Conservation (phyloP, 2,113 vertebrate species). For the Heloderma charlesbogerti region DNA sequence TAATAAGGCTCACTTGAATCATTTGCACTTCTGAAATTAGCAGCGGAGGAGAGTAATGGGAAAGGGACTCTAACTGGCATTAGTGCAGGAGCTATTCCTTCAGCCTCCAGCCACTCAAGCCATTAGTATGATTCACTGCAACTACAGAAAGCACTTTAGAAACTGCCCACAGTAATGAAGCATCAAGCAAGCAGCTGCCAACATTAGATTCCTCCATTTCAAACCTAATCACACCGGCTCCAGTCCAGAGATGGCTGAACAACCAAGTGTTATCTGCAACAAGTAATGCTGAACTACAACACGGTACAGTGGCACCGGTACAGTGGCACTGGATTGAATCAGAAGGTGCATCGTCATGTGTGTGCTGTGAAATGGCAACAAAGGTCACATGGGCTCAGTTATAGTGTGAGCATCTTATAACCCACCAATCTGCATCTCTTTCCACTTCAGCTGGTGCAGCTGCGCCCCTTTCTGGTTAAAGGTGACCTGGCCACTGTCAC, state of each 20-base stretch:
- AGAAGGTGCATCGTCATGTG: background rate
- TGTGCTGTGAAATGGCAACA: background rate
- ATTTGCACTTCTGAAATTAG: background rate
- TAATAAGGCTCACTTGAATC: background rate
- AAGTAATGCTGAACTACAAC: background rate
- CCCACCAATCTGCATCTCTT: background rate
- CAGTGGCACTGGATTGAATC: background rate
- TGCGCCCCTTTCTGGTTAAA: background rate
- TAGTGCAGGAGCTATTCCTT: background rate
- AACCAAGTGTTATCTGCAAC: background rate
- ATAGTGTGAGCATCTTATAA: background rate
- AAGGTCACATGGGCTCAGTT: background rate
- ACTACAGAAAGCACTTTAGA: background rate
- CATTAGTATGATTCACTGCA: conserved; percentile 25
- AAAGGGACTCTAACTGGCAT: background rate
- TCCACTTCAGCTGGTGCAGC: background rate
- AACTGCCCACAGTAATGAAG: conserved; percentile 3
- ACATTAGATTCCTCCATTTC: conserved; percentile 10
- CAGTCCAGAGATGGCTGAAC: background rate
- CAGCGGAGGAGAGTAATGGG: background rate
- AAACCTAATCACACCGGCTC: background rate
- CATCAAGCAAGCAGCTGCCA: conserved; percentile 19
- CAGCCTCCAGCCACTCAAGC: conserved; percentile 19
- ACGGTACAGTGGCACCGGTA: background rate
- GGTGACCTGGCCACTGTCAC: background rate